Evolutionary conservation across 2,797 vertebrate species (phyloP), one percentile per base, ranked within the genome.

Genomic region (Chelonia mydas): DNA sequence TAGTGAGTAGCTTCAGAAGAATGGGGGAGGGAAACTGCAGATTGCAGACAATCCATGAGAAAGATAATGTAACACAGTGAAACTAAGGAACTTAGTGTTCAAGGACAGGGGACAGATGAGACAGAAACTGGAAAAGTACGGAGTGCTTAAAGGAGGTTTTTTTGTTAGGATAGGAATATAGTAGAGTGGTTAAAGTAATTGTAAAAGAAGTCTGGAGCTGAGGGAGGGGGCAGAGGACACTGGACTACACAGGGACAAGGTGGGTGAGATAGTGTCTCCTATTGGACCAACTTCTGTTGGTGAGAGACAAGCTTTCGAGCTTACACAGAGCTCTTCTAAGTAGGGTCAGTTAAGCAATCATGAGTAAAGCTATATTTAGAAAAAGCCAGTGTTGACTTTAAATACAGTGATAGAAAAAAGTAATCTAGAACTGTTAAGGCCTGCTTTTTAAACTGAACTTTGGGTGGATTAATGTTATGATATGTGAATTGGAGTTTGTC

Each of bases 401-500:
- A 59, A 23, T 89, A 50, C n/a, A 68, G 7, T 37, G n/a, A 19
- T 37, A 37, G 8, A 17, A n/a, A 37, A 68, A n/a, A 68, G 8
- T 59, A 68, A 33, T 93, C 82, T 91, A 83, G n/a, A 4, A 21
- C 84, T 92, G 31, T 61, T 88, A 50, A 93, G 79, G 28, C 47
- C 28, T 82, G 2, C 8, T 16, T 84, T 83, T 94, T 89, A 76
- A 89, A 57, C 54, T 31, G 72, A 61, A 15, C 19, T 84, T 91
- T 95, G 54, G 5, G 57, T 94, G 87, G 68, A 25, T 95, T 86
- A 91, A 81, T 61, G 37, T 51, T 31, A 2, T 3, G 91, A 93
- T 81, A 76, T 95, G 59, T 61, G 83, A 83, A 90, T 74, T 94
- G 3, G 59, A 53, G 11, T 54, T 93, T 77, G n/a, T 77, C 74